Base-by-base conservation (phyloP, 2,797 vertebrate species). In the Labeo calbasu region DNA sequence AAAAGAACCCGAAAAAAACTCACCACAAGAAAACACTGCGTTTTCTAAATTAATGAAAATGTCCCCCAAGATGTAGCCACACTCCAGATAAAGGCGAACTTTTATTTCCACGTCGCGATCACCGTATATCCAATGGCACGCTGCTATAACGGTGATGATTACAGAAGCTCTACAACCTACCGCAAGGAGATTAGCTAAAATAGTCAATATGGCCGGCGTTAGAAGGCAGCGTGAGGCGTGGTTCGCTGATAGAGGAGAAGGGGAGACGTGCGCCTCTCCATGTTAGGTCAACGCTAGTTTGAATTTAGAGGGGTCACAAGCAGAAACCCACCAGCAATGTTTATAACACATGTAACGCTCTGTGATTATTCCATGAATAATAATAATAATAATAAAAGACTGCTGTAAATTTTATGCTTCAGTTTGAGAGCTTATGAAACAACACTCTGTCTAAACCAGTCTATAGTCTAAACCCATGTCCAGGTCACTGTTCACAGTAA, bases 121-220 rank as follows among this genome's bases (percentile, higher is more conserved):
- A 32, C 14, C 84, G 6, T 32, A 76, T 61, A 2, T 73, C n/a
- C 55, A 85, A 53, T 63, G 11, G 17, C 53, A 76, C 89, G 51
- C 81, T 90, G 86, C 86, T 88, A 85, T 84, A 83, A 59, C 91
- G 73, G 76, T 50, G 25, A 65, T 12, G 72, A 71, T 72, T 28
- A 68, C 17, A 72, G 87, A 79, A 87, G 70, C 70, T 25, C 40
- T 68, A 71, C 87, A 86, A 88, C 87, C 89, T 84, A 87, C 87
- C 86, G 68, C 91, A 93, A 92, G 90, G 89, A 90, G 92, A 92
- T 93, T 91, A 92, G 88, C 86, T 19, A 80, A 90, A 88, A 90
- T 85, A 89, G 87, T 86, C 93, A 94, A 94, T 89, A 94, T 94
- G 93, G 93, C 92, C 92, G 93, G 84, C 84, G 65, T 11, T 77